Evolutionary conservation across 2,797 vertebrate species (phyloP), one percentile per base, ranked within the genome.

Genomic region (Bufotes viridis): DNA sequence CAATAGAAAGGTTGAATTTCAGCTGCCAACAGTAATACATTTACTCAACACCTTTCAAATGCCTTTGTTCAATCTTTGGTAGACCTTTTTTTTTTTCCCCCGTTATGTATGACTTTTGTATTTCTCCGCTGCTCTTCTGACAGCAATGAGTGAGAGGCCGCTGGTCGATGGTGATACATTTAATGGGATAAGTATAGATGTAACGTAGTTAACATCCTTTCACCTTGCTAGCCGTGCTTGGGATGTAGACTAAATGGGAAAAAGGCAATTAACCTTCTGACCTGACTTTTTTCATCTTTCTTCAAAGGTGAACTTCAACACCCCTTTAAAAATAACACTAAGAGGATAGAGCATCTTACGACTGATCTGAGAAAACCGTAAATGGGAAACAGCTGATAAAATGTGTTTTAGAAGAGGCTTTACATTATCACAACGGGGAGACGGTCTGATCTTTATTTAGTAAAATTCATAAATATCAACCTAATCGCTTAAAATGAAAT

Each of bases 181-280:
- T 88, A 88, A 88, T 88, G 82, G 82, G 87, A 88, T 88, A 88
- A 80, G 87, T 80, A 58, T 58, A 84, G 65, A 79, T 88, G 87
- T 88, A 88, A 88, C 82, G 18, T 80, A 76, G 87, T 84, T 88
- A 88, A 88, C 82, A 84, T 88, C 34, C 65, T 74, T 69, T 84
- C 87, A 88, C 87, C 87, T 88, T 70, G 76, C 78, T 72, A 58
- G 63, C 82, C 87, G 74, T 84, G 58, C 65, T 84, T 60, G 67
- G 55, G 70, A 79, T 53, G 34, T 58, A 42, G 75, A 70, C 87
- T 88, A 88, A 88, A 88, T 88, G 75, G 87, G 76, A 84, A 81
- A 88, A 88, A 88, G 60, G 82, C 87, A 88, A 88, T 88, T 88
- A 88, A 67, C 87, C 82, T 88, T 26, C 2, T 61, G 63, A 63